Evolutionary conservation across 2,113 vertebrate genomes (phyloP), one percentile per base, ranked within the genome.

Genomic region (Rhea americana): DNA sequence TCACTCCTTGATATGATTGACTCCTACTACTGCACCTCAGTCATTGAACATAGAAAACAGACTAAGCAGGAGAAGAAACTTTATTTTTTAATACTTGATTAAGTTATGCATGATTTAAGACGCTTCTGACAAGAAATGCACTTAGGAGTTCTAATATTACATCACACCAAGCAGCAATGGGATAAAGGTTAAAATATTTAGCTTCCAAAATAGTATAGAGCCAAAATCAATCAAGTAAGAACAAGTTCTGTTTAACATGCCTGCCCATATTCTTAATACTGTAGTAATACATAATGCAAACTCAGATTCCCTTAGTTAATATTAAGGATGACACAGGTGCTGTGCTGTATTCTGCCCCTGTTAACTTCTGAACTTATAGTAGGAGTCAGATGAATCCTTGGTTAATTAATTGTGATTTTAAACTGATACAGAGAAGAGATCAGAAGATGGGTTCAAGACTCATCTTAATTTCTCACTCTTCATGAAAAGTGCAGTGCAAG

Each of bases 61-160:
- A 87, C 73, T 70, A 72, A 87, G 74, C 16, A 72, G 80, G 47
- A 87, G 90, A 93, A 78, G 51, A 89, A 94, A 94, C 45, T 94
- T 93, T 89, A 94, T 73, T 95, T 95, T 95, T 94, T 93, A 96
- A 93, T 82, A 89, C 56, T 77, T 4, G 0, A 77, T 91, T 92
- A 88, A 91, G 61, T 70, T 82, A 84, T 71, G 51, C 30, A 22
- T 90, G 91, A 93, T 94, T 91, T 90, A 95, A 80, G 93, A 71
- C 41, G 41, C 51, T 82, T 91, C 67, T 96, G 93, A 93, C 85
- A 96, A 90, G 79, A 95, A 94, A 92, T 93, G 91, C 84, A 96
- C 94, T 94, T 94, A 96, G 55, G 55, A 76, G 39, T 68, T 96
- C 89, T 39, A 39, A 62, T 91, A 67, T 91, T 80, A 76, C 55